A percentile compares a stretch with the other conserved stretches of the same genome.
Conservation (phyloP, 2,113 vertebrate genomes). For the Patagioenas fasciata region DNA sequence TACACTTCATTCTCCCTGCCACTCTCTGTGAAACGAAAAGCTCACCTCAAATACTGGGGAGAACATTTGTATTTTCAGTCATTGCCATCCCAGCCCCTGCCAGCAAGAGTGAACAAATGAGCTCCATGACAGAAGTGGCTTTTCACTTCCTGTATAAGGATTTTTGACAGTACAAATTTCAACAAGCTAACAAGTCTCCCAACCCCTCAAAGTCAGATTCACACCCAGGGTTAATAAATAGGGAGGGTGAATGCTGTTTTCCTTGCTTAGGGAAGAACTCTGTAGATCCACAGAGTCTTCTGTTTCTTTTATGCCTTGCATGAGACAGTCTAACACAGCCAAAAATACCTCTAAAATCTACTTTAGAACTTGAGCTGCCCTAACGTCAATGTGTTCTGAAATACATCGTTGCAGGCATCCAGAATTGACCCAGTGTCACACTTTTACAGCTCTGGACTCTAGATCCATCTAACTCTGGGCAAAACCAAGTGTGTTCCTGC, state of each 20-base stretch:
- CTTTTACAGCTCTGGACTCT: background rate
- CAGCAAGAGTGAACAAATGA: background rate
- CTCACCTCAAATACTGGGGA: background rate
- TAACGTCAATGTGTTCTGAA: background rate
- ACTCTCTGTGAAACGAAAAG: background rate
- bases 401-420: background rate
- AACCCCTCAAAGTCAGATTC: background rate
- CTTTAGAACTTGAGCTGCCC: background rate
- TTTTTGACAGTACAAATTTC: background rate
- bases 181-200: background rate
- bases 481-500: background rate
- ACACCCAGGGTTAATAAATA: background rate
- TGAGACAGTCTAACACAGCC: background rate
- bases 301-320: background rate
- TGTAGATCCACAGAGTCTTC: accelerated
- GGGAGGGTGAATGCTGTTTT: background rate
- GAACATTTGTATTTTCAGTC: background rate
- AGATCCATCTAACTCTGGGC: background rate
- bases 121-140: background rate
- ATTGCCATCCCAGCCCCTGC: background rate
- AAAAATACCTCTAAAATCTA: background rate
- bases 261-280: background rate
- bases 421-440: background rate
- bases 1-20: background rate
- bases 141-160: background rate